Base-by-base conservation (phyloP, 2,888 invertebrate species). In the Pachydiplax longipennis region DNA sequence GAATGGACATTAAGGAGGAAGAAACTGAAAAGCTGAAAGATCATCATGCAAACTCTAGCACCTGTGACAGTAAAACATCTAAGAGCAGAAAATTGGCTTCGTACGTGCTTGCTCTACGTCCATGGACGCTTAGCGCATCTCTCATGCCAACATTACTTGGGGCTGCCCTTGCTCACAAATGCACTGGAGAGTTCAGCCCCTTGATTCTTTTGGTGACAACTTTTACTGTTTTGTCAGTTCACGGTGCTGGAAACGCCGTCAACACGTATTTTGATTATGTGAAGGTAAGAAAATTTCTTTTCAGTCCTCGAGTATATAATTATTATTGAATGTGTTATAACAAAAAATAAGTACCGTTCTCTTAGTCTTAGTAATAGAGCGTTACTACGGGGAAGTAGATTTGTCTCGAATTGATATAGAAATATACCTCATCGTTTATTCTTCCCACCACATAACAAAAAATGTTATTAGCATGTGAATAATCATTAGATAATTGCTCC, bases 231-330 rank as follows among this genome's bases (percentile, higher is more conserved):
- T 95, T 98, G 91, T 97, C 97, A 0, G 99, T 99, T 4, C 99
- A 99, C 93, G 98, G 98, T 91, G 99, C 99, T 91, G 99, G 99
- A 90, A 99, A 99, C 94, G 97, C 99, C 80, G 99, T 99, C 40
- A 99, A 99, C 94, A 99, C 99, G 0, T 99, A 99, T 94, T 99
- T 97, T 94, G 99, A 99, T 94, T 99, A 97, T 93, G 96, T 98
- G 58, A 98, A 98, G 87, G 87, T 87, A 87, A 40, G 37, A 31
- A 25, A 8, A 22, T 40, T 25, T 73, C 13, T 31, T 73, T 31
- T 31, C 31, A 25, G 8, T 73, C 25, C 31, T 13, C 31, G 8
- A 2, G 10, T 8, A 12, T 22, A 73, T 31, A 4, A 73, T 3
- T 25, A 2, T 31, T 8, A 31, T 25, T 25, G 4, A 25, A 0